A percentile compares a stretch with the other conserved stretches of the same genome.
These are phyloP conservation scores for Podabrus alpinus DNA, from an alignment of 2,888 invertebrate genomes.

Conservation along the genomic window DNA sequence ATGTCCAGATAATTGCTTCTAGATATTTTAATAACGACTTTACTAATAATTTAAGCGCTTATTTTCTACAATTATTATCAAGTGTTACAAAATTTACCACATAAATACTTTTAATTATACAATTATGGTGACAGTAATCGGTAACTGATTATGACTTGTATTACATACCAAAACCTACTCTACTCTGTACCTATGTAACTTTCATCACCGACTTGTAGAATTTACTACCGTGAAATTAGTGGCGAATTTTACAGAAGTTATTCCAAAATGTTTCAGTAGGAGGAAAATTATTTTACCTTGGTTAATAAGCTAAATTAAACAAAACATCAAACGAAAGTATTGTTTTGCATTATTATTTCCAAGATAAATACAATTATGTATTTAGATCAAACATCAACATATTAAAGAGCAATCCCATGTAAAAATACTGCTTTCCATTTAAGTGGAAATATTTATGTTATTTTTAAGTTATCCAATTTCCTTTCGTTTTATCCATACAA, in stretches of 20 bases:
- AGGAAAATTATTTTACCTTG: background rate
- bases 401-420: background rate
- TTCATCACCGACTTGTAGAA: background rate
- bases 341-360: background rate
- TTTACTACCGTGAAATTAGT: background rate
- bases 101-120: background rate
- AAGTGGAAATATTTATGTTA: background rate
- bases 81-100: background rate
- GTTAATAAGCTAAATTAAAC: too few relatives aligned
- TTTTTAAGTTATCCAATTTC: background rate
- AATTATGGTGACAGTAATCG: background rate
- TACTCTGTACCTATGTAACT: too few relatives aligned
- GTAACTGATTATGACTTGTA: background rate
- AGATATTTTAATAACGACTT: background rate
- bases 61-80: background rate
- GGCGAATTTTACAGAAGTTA: background rate
- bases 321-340: background rate
- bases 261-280: background rate
- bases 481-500: background rate
- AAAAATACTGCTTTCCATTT: background rate
- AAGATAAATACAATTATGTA: background rate
- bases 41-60: background rate
- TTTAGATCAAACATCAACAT: background rate
- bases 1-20: background rate
- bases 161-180: background rate